Percentiles rank a stretch among this genome's conserved stretches.
Conservation (phyloP, 1,140 invertebrate genomes). For the Zophobas atratus region DNA sequence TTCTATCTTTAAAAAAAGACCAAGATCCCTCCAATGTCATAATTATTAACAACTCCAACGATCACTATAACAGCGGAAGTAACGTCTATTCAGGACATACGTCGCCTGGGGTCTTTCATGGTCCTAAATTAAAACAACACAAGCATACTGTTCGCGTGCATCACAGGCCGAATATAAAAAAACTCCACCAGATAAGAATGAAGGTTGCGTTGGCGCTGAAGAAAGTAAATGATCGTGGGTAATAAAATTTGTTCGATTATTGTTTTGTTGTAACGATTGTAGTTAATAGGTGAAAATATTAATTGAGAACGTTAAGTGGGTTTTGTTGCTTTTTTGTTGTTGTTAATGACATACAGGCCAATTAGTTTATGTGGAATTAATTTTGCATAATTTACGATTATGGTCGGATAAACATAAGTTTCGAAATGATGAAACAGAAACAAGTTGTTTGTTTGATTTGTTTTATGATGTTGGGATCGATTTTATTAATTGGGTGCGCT, state of each 20-base stretch:
- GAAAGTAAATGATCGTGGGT: slow-evolving; percentile 19
- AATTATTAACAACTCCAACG: slow-evolving; percentile 49
- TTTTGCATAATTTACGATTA: no score
- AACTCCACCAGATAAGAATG: slow-evolving; percentile 30
- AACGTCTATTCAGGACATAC: background rate
- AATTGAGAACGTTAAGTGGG: no score
- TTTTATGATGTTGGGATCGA: no score
- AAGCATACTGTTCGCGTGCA: slow-evolving; percentile 3
- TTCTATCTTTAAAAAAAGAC: slow-evolving; percentile 10
- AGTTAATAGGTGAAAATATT: no score
- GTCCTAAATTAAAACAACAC: background rate
- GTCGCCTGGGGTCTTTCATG: background rate
- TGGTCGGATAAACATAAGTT: no score
- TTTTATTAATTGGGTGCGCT: no score
- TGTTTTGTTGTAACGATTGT: background rate
- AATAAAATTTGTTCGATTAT: slow-evolving; percentile 2
- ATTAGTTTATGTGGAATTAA: no score
- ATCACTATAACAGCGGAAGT: slow-evolving; percentile 22
- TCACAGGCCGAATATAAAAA: slow-evolving; percentile 41
- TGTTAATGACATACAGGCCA: no score
- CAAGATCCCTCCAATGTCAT: slow-evolving; percentile 34
- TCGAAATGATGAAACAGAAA: no score
- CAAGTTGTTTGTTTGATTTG: no score
- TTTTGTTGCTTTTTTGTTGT: no score
- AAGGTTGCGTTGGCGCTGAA: slow-evolving; percentile 15